Evolutionary conservation across 2,797 vertebrate genomes (phyloP).

Genomic region (Malurus leucopterus): DNA sequence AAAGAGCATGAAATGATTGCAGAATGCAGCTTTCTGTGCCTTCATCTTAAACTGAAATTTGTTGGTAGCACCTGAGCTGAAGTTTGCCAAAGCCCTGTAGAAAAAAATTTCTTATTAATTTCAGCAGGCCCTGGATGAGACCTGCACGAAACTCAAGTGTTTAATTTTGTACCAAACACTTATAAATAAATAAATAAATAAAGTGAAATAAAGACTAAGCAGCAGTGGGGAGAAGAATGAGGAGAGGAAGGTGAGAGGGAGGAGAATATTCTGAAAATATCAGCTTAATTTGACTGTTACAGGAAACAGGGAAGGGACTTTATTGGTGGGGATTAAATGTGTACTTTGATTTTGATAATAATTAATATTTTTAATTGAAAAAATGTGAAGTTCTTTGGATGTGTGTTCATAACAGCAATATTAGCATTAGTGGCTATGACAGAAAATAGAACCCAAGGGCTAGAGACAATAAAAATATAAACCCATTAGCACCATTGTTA

Average conservation of each 20-base stretch:
- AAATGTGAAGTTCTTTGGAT: background rate
- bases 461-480: background rate
- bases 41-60: background rate
- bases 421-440: background rate
- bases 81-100: background rate
- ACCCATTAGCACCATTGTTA: background rate
- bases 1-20: background rate
- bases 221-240: background rate
- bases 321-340: background rate
- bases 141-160: background rate
- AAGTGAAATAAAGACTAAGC: background rate
- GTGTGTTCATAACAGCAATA: background rate
- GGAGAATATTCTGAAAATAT: background rate
- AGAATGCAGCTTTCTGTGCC: background rate
- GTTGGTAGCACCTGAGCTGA: background rate
- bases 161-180: background rate
- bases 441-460: background rate
- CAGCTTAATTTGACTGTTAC: background rate
- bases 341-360: background rate
- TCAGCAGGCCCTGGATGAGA: background rate
- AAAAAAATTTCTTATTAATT: background rate
- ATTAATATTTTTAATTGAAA: background rate
- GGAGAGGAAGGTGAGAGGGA: background rate
- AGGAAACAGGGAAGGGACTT: background rate
- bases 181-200: background rate